Conservation (phyloP, 2,797 vertebrate species). For the Myotis planiceps region DNA sequence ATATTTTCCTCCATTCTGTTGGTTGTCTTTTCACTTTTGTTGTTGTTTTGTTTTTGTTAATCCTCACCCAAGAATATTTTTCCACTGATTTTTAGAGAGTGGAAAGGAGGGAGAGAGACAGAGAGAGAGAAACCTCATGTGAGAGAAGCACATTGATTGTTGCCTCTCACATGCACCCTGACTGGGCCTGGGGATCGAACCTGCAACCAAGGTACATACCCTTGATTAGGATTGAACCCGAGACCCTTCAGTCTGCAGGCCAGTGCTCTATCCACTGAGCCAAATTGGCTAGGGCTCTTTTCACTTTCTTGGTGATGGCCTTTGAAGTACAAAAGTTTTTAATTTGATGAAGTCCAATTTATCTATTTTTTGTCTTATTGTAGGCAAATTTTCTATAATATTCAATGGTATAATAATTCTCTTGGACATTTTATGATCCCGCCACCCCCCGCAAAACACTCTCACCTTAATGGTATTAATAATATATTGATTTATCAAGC, state of each 20-base stretch:
- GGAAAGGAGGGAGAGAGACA: no score
- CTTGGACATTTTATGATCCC: constrained; percentile 27
- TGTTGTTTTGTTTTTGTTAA: no score
- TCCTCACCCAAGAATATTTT: no score
- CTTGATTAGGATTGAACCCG: no score
- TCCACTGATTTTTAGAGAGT: no score
- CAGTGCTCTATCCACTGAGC: no score
- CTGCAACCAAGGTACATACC: no score
- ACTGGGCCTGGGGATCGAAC: no score
- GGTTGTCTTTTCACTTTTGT: constrained; percentile 13
- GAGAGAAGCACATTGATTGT: no score
- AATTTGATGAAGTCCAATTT: constrained; percentile 17
- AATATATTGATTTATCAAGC: constrained; percentile 20
- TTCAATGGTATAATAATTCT: constrained; percentile 27
- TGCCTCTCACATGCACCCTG: no score
- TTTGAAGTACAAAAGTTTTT: constrained; percentile 32
- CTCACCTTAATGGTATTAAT: not conserved
- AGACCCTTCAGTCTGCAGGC: no score
- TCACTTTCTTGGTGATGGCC: not conserved
- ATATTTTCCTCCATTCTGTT: not conserved
- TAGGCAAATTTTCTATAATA: not conserved
- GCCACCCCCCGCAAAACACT: not conserved
- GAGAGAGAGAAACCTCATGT: no score
- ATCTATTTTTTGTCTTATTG: constrained; percentile 10
- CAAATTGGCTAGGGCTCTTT: not conserved